phyloP scores from a whole-genome alignment of 2,888 invertebrate species.

The Andrena flavipes region DNA sequence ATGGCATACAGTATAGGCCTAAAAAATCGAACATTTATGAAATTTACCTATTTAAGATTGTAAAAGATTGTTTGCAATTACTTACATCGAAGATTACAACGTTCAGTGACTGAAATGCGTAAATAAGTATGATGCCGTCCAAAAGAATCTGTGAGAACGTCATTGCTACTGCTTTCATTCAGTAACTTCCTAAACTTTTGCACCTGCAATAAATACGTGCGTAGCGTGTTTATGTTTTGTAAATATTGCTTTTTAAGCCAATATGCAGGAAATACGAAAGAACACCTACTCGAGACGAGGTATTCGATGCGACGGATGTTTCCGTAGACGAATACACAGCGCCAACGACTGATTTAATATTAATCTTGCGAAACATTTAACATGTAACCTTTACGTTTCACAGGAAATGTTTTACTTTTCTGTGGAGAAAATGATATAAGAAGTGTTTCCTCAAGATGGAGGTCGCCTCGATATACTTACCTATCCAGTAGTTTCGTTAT shows the following conservation, averaged over 20 bases:
- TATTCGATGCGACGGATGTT: constrained; percentile 35
- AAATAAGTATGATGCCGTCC: constrained; percentile 96
- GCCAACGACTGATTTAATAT: constrained; percentile 37
- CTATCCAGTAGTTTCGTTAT: constrained; percentile 6
- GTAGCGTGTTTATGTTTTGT: background rate
- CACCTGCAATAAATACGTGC: constrained; percentile 74
- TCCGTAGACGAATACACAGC: constrained; percentile 52
- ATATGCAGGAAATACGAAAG: background rate
- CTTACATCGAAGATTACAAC: constrained; percentile 98
- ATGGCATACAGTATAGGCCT: constrained; percentile 99
- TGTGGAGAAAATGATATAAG: background rate
- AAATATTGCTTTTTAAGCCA: background rate
- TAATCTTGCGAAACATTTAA: constrained; percentile 68
- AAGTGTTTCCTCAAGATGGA: constrained; percentile 19
- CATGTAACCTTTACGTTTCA: constrained; percentile 6
- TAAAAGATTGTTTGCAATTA: constrained; percentile 63
- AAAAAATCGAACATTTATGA: constrained; percentile 38
- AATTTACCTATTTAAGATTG: background rate
- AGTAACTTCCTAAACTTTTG: constrained; percentile 74
- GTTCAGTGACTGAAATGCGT: constrained; percentile 97
- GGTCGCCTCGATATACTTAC: background rate
- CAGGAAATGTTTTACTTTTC: background rate
- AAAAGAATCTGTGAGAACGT: constrained; percentile 91
- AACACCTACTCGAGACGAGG: constrained; percentile 56
- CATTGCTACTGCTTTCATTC: constrained; percentile 57